phyloP scores from a whole-genome alignment of 2,888 invertebrate species.

The Colostygia pectinataria region DNA sequence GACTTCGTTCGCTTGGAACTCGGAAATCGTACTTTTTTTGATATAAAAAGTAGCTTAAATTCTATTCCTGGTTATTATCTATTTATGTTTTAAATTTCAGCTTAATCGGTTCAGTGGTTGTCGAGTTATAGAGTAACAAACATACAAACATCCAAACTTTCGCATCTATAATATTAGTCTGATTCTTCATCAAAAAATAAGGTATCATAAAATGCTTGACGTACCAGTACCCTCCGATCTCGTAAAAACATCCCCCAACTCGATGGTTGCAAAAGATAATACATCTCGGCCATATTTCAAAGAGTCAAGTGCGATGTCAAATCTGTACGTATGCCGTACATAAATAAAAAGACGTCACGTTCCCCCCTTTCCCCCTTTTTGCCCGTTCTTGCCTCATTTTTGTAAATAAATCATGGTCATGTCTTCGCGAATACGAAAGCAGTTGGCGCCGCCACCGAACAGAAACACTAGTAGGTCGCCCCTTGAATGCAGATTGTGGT shows the following conservation, averaged over 20 bases:
- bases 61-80: too few species aligned
- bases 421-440: constrained; percentile 54
- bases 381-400: constrained; percentile 28
- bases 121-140: too few species aligned
- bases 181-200: too few species aligned
- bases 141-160: too few species aligned
- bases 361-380: constrained; percentile 26
- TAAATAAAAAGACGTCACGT: constrained; percentile 52
- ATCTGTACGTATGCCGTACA: constrained; percentile 57
- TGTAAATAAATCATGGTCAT: constrained; percentile 65
- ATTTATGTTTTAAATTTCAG: too few species aligned
- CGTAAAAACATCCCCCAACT: constrained; percentile 14
- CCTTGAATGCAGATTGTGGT: constrained; percentile 60
- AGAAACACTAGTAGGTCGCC: constrained; percentile 67
- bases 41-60: too few species aligned
- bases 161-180: too few species aligned
- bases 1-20: too few species aligned
- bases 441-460: constrained; percentile 54
- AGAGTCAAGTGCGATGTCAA: constrained; percentile 51
- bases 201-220: not conserved
- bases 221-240: constrained; percentile 12
- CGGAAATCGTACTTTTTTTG: too few species aligned
- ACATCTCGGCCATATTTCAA: constrained; percentile 44
- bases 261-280: constrained; percentile 27
- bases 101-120: too few species aligned